Evolutionary conservation across 2,888 invertebrate genomes (phyloP).

Genomic region (Metallyticus violacea): DNA sequence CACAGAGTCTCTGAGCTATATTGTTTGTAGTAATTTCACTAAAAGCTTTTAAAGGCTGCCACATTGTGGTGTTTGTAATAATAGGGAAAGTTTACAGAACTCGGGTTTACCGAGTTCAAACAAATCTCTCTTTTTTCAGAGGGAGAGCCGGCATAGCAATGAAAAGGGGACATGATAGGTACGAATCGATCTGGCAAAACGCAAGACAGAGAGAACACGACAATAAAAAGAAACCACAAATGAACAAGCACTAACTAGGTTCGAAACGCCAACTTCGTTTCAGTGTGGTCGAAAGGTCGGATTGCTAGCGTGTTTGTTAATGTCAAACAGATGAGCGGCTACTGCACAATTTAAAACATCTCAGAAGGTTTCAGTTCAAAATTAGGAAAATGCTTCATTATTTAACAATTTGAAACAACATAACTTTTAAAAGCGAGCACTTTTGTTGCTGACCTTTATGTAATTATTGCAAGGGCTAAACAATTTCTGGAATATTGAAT

Average conservation of each 20-base stretch:
- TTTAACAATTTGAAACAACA: no score
- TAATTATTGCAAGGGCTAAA: no score
- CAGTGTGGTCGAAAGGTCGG: not conserved
- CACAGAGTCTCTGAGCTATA: not conserved
- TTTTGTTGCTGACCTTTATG: no score
- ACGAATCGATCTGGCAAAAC: not conserved
- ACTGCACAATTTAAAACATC: no score
- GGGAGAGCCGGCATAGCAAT: no score
- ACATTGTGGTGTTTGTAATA: not conserved
- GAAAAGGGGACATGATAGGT: not conserved
- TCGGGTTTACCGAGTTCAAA: not conserved
- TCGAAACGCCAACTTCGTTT: not conserved
- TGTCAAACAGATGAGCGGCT: no score
- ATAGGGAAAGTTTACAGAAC: not conserved
- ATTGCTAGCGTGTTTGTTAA: not conserved
- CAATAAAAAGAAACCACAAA: not conserved
- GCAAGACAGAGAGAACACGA: no score
- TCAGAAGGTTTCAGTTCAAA: no score
- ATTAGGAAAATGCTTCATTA: no score
- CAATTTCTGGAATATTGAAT: no score
- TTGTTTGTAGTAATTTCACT: slow-evolving; percentile 8
- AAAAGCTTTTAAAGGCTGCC: not conserved
- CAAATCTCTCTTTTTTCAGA: not conserved
- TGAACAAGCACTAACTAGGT: not conserved
- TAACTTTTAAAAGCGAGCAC: no score